Evolutionary conservation across 37 sponge, comb jelly and placozoan species (phyloP).

Genomic region (Cliona cf. orientalis): DNA sequence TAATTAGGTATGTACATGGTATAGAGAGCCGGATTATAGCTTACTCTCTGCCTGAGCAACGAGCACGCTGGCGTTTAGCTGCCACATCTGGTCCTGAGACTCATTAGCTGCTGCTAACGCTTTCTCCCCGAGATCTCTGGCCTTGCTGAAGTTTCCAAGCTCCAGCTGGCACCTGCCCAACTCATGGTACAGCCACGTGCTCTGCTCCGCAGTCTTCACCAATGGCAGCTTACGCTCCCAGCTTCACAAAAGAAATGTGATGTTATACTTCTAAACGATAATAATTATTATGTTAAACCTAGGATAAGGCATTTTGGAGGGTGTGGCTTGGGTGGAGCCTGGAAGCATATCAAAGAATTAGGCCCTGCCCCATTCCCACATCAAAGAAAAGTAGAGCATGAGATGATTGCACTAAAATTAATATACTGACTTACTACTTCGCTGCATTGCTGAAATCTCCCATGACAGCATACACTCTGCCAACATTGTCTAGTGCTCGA

Average conservation of each 20-base stretch:
- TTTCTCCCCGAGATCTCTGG: constrained; percentile 80
- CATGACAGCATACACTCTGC: constrained; percentile 77
- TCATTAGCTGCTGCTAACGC: constrained; percentile 69
- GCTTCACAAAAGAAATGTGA: constrained; percentile 54
- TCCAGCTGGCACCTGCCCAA: constrained; percentile 87
- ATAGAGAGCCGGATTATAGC: not conserved
- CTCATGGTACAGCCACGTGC: constrained; percentile 92
- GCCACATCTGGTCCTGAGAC: constrained; percentile 85
- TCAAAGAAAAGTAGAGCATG: too few species aligned
- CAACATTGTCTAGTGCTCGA: constrained; percentile 90
- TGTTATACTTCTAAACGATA: too few species aligned
- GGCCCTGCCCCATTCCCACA: too few species aligned
- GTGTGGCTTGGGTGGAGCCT: too few species aligned
- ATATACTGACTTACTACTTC: constrained; percentile 62
- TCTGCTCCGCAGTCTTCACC: constrained; percentile 67
- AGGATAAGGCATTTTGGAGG: too few species aligned
- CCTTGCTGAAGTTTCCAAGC: constrained; percentile 53
- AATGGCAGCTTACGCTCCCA: constrained; percentile 69
- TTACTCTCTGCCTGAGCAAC: constrained; percentile 81
- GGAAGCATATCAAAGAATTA: too few species aligned
- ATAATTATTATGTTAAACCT: too few species aligned
- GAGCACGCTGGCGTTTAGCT: constrained; percentile 89
- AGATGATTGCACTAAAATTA: not conserved
- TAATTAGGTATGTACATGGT: too few species aligned
- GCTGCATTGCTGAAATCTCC: constrained; percentile 84